Percentiles rank a stretch among this genome's conserved stretches.
These are phyloP conservation scores for Homarus gammarus DNA, from an alignment of 2,888 invertebrate genomes.

Conservation along the genomic window DNA sequence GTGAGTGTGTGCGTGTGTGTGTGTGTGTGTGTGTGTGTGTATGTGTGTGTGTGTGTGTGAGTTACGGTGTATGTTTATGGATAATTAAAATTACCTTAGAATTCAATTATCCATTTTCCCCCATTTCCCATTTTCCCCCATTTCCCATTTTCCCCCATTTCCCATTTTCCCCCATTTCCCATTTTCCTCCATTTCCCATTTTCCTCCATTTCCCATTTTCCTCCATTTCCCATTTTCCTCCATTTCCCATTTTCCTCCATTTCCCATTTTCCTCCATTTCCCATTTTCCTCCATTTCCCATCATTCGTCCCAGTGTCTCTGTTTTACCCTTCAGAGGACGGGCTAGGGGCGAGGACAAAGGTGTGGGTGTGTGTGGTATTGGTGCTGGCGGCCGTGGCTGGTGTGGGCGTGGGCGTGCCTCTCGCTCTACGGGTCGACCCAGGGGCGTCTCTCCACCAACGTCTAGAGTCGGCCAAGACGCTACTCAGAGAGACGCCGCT, in stretches of 20 bases:
- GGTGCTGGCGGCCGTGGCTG: conserved; percentile 75
- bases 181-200: no score
- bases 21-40: not conserved
- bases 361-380: conserved; percentile 74
- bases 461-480: conserved; percentile 28
- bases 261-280: no score
- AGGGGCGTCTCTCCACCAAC: conserved; percentile 51
- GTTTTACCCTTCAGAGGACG: not conserved
- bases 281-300: no score
- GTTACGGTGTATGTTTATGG: not conserved
- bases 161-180: no score
- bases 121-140: no score
- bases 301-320: no score
- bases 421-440: conserved; percentile 76
- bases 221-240: no score
- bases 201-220: no score
- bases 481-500: conserved; percentile 37
- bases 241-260: no score
- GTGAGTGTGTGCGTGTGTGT: conserved; percentile 26
- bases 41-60: not conserved
- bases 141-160: no score
- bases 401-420: conserved; percentile 76
- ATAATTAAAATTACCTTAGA: no score
- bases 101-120: no score
- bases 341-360: conserved; percentile 1